Base-by-base conservation (phyloP, 2,888 invertebrate species). In the Drosophila subsilvestris region DNA sequence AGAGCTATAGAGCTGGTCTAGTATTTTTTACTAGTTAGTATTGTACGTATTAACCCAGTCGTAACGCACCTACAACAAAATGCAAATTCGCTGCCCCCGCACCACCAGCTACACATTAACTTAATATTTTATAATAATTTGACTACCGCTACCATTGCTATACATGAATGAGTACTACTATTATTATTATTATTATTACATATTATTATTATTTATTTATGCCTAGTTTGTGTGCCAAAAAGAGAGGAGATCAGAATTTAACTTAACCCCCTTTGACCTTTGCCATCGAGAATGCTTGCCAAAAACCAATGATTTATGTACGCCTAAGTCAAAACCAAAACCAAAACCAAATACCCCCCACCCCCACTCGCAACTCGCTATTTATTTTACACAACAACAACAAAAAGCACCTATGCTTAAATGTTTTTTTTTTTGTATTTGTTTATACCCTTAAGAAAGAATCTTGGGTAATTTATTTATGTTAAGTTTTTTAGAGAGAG, bases 241-340 rank as follows among this genome's bases (percentile, higher is more conserved):
- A 55, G 42, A 45, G 12, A 55, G 25, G 32, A 50, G 47, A 48
- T 20, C 10, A 47, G 25, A 63, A 49, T 32, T 20, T 59, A 69
- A 53, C 59, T 37, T 37, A 76, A 80, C 0, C 1, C 27, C 70
- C 57, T 49, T 76, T 45, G 48, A 43, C 44, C 47, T 74, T 78
- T 85, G 88, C 88, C 88, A 87, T 87, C 63, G 56, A 60, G 61
- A 82, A 76, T 74, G 75, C 88, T 83, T 83, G 88, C 88, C 88
- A 83, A 83, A 84, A 65, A 48, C 29, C 48, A 48, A 48, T 58
- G n/a, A 17, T 55, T n/a, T 10, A 8, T 44, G 25, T 55, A 55
- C 14, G 14, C 37, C 37, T 37, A 14, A 37, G 37, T 37, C 37
- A 37, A 14, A 37, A 37, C 37, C 12, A 37, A 37, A 37, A 37